Evolutionary conservation across 2,113 vertebrate species (phyloP).

Genomic region (Cynopterus brachyotis): DNA sequence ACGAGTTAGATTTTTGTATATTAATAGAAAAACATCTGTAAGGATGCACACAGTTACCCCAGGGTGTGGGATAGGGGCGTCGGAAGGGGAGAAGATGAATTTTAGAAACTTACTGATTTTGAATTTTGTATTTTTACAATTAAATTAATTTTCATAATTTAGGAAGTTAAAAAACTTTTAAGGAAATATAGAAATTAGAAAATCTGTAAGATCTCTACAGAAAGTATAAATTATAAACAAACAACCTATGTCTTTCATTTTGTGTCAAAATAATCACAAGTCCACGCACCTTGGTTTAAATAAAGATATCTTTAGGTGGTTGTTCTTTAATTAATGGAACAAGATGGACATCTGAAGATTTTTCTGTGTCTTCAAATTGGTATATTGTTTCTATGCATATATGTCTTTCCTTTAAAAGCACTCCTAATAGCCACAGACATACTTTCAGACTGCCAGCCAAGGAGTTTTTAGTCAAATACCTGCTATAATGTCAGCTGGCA

Average conservation of each 20-base stretch:
- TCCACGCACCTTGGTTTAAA: background rate
- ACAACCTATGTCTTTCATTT: conserved; percentile 19
- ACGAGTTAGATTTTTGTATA: background rate
- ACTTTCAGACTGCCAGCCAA: conserved; percentile 43
- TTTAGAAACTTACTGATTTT: background rate
- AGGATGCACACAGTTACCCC: background rate
- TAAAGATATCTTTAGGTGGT: background rate
- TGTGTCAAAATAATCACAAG: background rate
- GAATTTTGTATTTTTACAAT: background rate
- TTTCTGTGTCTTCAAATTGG: background rate
- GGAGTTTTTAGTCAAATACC: conserved; percentile 55
- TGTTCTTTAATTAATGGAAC: background rate
- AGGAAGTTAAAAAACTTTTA: conserved; percentile 25
- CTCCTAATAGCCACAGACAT: background rate
- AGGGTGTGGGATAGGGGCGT: background rate
- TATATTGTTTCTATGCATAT: background rate
- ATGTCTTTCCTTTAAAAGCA: conserved; percentile 12
- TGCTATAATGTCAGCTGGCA: conserved; percentile 54
- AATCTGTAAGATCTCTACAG: background rate
- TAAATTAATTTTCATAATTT: conserved; percentile 29
- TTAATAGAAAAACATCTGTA: conserved; percentile 17
- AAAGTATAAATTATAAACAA: conserved; percentile 12
- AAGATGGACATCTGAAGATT: background rate
- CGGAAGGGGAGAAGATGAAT: background rate
- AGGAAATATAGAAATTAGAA: conserved; percentile 23